Conservation (phyloP, 2,113 vertebrate genomes). For the Etia nguti region DNA sequence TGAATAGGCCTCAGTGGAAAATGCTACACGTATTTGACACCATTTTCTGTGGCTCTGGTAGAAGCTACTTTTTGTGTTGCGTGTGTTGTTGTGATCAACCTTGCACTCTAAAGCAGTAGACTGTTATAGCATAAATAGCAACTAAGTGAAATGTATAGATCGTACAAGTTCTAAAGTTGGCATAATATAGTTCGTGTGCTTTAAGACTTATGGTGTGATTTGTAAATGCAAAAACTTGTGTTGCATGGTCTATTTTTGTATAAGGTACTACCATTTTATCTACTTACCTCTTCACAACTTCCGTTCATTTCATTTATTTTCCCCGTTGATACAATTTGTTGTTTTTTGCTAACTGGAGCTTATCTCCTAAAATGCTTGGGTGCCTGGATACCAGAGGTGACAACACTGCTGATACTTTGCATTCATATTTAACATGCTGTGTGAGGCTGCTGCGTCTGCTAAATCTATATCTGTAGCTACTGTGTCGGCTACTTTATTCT, state of each 20-base stretch:
- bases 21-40: background rate
- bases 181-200: background rate
- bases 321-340: background rate
- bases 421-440: background rate
- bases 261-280: background rate
- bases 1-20: background rate
- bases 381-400: background rate
- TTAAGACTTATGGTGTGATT: background rate
- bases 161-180: background rate
- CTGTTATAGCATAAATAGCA: background rate
- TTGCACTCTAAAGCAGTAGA: background rate
- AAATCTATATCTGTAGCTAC: background rate
- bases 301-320: background rate
- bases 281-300: background rate
- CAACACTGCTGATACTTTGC: background rate
- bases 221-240: background rate
- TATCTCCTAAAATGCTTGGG: background rate
- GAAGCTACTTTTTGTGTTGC: background rate
- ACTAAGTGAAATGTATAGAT: background rate
- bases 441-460: background rate
- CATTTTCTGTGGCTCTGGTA: background rate
- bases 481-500: background rate
- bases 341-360: background rate
- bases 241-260: background rate
- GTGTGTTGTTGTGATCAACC: background rate